A percentile compares a stretch with the other conserved stretches of the same genome.
phyloP scores from a whole-genome alignment of 2,113 vertebrate species.

The Seriola dumerili region DNA sequence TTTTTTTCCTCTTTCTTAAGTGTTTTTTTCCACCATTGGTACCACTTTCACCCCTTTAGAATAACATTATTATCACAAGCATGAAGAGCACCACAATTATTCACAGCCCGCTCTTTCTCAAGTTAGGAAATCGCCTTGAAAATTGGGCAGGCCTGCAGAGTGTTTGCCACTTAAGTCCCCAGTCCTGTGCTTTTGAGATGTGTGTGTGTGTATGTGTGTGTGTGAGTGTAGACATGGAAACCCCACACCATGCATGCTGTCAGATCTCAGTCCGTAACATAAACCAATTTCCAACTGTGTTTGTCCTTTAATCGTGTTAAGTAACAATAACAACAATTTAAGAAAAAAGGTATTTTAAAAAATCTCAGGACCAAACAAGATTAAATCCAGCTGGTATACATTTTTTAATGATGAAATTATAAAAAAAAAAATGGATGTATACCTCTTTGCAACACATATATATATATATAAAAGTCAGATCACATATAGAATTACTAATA shows the following conservation, averaged over 20 bases:
- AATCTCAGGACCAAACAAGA: slow-evolving; percentile 56
- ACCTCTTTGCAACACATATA: background rate
- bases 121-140: slow-evolving; percentile 87
- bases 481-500: slow-evolving; percentile 24
- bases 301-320: slow-evolving; percentile 79
- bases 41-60: slow-evolving; percentile 82
- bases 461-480: background rate
- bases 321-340: slow-evolving; percentile 72
- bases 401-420: slow-evolving; percentile 30
- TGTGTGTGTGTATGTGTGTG: slow-evolving; percentile 56
- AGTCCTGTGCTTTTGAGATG: slow-evolving; percentile 58
- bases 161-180: slow-evolving; percentile 80
- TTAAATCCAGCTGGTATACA: slow-evolving; percentile 38
- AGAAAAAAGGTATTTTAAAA: slow-evolving; percentile 61
- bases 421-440: slow-evolving; percentile 2
- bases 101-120: slow-evolving; percentile 82
- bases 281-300: slow-evolving; percentile 83
- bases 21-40: slow-evolving; percentile 77
- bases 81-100: slow-evolving; percentile 85
- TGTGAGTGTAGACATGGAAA: slow-evolving; percentile 56
- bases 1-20: slow-evolving; percentile 52
- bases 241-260: slow-evolving; percentile 69
- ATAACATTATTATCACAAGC: slow-evolving; percentile 86
- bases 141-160: slow-evolving; percentile 85
- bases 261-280: slow-evolving; percentile 82